phyloP scores from a whole-genome alignment of 2,888 invertebrate species.

The Cryptosula pallasiana region DNA sequence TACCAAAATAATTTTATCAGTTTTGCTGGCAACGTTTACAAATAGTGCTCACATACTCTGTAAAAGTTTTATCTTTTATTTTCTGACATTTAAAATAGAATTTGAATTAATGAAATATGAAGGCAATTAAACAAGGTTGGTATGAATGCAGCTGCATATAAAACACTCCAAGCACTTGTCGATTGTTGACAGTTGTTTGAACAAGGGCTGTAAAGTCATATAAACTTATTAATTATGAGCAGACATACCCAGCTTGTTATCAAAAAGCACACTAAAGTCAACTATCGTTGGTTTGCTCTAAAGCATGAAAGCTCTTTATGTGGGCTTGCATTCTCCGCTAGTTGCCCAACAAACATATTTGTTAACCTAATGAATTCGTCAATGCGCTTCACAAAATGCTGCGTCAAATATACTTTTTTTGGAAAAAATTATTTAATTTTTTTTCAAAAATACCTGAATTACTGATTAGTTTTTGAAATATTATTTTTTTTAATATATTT shows the following conservation, averaged over 20 bases:
- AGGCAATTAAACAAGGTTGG: background rate
- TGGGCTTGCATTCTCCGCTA: too few species aligned
- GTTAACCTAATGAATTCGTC: too few species aligned
- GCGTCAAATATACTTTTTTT: too few species aligned
- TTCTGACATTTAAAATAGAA: background rate
- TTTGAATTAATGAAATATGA: background rate
- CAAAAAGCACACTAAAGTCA: conserved; percentile 15
- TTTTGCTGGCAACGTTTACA: background rate
- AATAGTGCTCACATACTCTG: background rate
- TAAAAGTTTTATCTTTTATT: background rate
- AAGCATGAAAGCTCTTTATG: background rate
- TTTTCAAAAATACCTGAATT: too few species aligned
- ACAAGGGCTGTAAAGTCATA: conserved; percentile 6
- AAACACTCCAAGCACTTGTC: conserved; percentile 13
- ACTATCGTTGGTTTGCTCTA: background rate
- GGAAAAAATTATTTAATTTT: too few species aligned
- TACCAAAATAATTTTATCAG: background rate
- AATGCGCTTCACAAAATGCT: too few species aligned
- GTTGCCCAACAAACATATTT: too few species aligned
- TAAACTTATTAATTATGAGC: conserved; percentile 22
- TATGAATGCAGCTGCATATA: background rate
- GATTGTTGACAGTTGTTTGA: background rate
- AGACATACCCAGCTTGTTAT: background rate
- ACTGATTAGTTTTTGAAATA: too few species aligned
- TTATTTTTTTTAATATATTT: too few species aligned